phyloP scores from a whole-genome alignment of 2,113 vertebrate species.

The Anser brachyrhynchus region DNA sequence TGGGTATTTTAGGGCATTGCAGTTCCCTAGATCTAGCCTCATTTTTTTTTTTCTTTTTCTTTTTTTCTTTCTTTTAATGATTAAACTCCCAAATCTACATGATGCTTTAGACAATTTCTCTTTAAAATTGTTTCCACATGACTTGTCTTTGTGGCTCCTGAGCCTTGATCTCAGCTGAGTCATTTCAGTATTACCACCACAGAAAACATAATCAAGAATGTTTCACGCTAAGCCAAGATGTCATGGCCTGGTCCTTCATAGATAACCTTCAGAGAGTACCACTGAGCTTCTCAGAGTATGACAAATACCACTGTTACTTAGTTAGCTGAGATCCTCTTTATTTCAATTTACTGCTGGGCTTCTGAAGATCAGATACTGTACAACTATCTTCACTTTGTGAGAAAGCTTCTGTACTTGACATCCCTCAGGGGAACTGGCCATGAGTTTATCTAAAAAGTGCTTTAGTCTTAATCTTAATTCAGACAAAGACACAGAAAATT shows the following conservation, averaged over 20 bases:
- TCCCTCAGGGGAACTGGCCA: not conserved
- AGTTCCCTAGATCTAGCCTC: not conserved
- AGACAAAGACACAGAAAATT: not conserved
- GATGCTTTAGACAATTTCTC: not conserved
- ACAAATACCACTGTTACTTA: constrained; percentile 28
- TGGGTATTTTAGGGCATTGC: not conserved
- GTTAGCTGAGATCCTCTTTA: not conserved
- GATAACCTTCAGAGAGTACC: not conserved
- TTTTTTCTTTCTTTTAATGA: not conserved
- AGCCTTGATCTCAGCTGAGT: not conserved
- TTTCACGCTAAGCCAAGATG: not conserved
- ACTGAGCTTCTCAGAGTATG: not conserved
- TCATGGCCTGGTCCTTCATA: not conserved
- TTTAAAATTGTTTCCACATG: not conserved
- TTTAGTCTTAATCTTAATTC: constrained; percentile 5
- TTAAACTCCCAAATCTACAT: not conserved
- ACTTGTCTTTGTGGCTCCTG: not conserved
- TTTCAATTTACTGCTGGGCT: constrained; percentile 33
- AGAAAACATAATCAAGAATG: not conserved
- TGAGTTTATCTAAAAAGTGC: not conserved
- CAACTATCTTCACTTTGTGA: not conserved
- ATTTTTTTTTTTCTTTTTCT: not conserved
- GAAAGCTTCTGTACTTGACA: not conserved
- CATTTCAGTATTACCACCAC: not conserved
- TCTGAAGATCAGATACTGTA: not conserved